Evolutionary conservation across 2,888 invertebrate genomes (phyloP), one percentile per base, ranked within the genome.

Genomic region (Papilio elwesi): DNA sequence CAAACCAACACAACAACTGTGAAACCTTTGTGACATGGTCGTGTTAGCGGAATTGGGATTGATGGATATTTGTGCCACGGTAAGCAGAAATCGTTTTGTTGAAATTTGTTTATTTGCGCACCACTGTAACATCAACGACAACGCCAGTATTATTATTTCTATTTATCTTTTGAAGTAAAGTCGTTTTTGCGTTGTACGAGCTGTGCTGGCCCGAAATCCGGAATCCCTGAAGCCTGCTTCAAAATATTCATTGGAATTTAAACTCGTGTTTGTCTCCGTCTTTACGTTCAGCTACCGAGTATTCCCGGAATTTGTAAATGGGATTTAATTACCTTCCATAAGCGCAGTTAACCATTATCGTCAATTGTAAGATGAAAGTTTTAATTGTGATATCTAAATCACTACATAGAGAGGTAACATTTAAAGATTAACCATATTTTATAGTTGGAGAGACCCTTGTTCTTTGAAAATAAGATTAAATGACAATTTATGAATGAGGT

Each of bases 401-500:
- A 64, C 15, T 66, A 73, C 59, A 65, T 73, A 26, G 26, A 26
- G 51, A 64, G 15, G 26, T 55, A 59, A 73, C 63, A 8, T 71
- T 74, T 57, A 75, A 72, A 65, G 76, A 76, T 79, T 77, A 78
- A 78, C 79, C 81, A 83, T 83, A 83, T 83, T 86, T 80, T 86
- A 87, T 85, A 80, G 83, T 79, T 78, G 79, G 79, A 81, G 80
- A 81, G 85, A 87, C 87, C 87, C 85, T 83, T 86, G 87, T 82
- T 88, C 88, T 86, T 87, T 82, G 82, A 84, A 82, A 87, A 85
- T 85, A 85, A 87, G 85, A 87, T 88, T 90, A 89, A 90, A 91
- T 90, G 88, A 89, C 83, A 85, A 92, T 92, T 92, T 92, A 92
- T 91, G 91, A 90, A 90, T 90, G 91, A 90, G 92, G 92, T 92